These are phyloP conservation scores for Melanotus villosus DNA, from an alignment of 2,888 invertebrate genomes.

Conservation along the genomic window DNA sequence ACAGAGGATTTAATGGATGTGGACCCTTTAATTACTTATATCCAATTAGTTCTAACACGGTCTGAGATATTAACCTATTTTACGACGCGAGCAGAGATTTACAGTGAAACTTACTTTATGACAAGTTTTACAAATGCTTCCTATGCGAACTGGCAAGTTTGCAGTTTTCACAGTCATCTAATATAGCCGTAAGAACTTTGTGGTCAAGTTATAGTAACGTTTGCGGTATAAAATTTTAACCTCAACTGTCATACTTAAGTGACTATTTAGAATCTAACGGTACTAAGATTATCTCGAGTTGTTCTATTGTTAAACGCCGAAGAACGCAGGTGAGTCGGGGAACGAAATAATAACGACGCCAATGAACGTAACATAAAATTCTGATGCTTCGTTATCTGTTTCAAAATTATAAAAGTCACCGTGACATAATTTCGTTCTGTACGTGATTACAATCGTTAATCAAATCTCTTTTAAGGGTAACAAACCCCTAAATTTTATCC, in stretches of 20 bases:
- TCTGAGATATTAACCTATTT: conserved; percentile 38
- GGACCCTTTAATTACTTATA: conserved; percentile 44
- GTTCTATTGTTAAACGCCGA: conserved; percentile 27
- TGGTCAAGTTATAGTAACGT: conserved; percentile 7
- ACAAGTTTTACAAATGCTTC: background rate
- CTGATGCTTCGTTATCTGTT: background rate
- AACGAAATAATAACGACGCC: conserved; percentile 6
- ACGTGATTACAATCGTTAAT: conserved; percentile 59
- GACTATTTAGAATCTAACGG: conserved; percentile 32
- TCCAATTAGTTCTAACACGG: conserved; percentile 43
- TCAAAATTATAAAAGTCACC: conserved; percentile 48
- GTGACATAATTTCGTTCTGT: conserved; percentile 48
- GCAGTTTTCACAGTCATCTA: background rate
- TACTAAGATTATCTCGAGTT: conserved; percentile 33
- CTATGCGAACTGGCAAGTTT: too few relatives aligned
- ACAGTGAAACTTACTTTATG: conserved; percentile 2
- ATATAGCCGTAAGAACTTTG: background rate
- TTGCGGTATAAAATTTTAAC: conserved; percentile 13
- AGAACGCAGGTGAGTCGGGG: conserved; percentile 17
- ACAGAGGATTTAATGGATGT: conserved; percentile 27
- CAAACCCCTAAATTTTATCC: conserved; percentile 56
- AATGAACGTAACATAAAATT: conserved; percentile 11
- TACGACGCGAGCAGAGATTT: conserved; percentile 27
- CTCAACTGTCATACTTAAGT: conserved; percentile 27
- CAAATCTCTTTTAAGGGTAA: conserved; percentile 57